phyloP scores from a whole-genome alignment of 2,113 vertebrate species.

The Rhynchomys soricoides region DNA sequence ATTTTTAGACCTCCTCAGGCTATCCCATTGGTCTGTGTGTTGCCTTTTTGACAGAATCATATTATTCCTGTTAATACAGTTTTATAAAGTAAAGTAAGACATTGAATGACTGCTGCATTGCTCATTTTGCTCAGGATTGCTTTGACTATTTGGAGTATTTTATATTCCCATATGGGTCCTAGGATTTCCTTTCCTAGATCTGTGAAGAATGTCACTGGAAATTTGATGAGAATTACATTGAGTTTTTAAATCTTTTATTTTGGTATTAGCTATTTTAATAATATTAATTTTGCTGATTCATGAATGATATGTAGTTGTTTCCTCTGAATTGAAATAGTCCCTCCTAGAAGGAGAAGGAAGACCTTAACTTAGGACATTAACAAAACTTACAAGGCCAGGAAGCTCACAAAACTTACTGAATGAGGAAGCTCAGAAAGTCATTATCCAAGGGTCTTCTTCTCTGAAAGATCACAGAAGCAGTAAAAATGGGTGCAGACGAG shows the following conservation, averaged over 20 bases:
- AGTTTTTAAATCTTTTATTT: background rate
- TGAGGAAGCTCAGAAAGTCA: background rate
- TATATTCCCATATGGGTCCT: too few species aligned
- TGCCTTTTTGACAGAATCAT: background rate
- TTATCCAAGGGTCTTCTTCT: too few species aligned
- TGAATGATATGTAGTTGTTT: background rate
- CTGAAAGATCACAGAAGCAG: background rate
- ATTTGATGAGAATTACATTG: background rate
- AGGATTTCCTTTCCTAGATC: background rate
- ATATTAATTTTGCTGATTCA: background rate
- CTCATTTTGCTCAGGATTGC: background rate
- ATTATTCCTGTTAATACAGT: background rate
- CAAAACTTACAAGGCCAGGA: background rate
- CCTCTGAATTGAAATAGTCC: background rate
- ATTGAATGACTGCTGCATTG: background rate
- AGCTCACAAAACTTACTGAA: background rate
- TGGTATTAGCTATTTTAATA: background rate
- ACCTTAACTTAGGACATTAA: background rate
- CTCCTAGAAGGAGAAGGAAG: background rate
- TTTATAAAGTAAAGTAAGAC: background rate
- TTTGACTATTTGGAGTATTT: background rate
- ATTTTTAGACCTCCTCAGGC: background rate
- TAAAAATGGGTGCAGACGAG: background rate
- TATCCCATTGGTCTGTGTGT: background rate
- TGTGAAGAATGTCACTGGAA: background rate